Conservation (phyloP, 2,797 vertebrate genomes). For the Todus mexicanus region DNA sequence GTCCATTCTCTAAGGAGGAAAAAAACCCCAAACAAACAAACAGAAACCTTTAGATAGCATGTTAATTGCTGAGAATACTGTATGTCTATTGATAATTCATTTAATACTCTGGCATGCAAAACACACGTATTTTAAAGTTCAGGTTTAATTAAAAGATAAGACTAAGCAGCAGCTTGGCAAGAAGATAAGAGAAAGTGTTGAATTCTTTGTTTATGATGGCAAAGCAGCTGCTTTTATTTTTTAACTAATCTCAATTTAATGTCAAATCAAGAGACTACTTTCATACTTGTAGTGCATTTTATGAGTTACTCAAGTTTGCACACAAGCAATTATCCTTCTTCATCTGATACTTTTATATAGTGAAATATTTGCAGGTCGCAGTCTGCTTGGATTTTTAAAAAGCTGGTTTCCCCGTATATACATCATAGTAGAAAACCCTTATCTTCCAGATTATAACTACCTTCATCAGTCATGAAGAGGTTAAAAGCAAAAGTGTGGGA, state of each 20-base stretch:
- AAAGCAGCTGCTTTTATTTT: slow-evolving; percentile 58
- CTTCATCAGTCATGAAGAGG: background rate
- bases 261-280: slow-evolving; percentile 55
- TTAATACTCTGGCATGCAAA: slow-evolving; percentile 63
- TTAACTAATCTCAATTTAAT: slow-evolving; percentile 60
- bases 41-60: slow-evolving; percentile 1
- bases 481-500: background rate
- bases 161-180: slow-evolving; percentile 51
- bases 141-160: slow-evolving; percentile 81
- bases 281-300: slow-evolving; percentile 25
- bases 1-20: background rate
- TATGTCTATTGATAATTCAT: slow-evolving; percentile 45
- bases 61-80: slow-evolving; percentile 25
- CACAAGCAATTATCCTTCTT: slow-evolving; percentile 32
- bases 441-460: background rate
- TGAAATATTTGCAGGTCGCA: background rate
- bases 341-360: background rate
- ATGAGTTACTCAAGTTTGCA: slow-evolving; percentile 7
- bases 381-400: slow-evolving; percentile 1
- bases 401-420: background rate
- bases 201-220: slow-evolving; percentile 54
- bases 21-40: background rate
- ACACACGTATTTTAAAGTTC: slow-evolving; percentile 72
- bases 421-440: background rate
- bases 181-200: slow-evolving; percentile 24